Evolutionary conservation across 2,797 vertebrate species (phyloP).

Genomic region (Pipistrellus kuhlii): DNA sequence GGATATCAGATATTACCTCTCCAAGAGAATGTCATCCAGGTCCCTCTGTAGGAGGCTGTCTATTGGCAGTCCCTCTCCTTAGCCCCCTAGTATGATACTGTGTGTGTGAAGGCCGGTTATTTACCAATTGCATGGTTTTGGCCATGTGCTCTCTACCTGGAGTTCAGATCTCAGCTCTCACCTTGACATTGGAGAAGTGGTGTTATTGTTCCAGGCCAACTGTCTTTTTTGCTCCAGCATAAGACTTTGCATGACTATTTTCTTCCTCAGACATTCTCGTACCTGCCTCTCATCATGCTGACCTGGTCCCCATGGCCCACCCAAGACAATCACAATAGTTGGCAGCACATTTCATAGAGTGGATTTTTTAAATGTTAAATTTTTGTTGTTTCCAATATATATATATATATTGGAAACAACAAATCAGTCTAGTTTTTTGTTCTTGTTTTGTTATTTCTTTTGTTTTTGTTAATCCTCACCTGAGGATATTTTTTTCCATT

Average conservation of each 20-base stretch:
- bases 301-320: background rate
- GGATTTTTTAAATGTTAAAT: slow-evolving; percentile 56
- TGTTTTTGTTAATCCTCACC: too few relatives aligned
- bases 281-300: background rate
- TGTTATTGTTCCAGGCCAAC: background rate
- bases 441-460: too few relatives aligned
- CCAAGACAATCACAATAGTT: background rate
- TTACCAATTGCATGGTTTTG: background rate
- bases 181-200: slow-evolving; percentile 9
- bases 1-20: slow-evolving; percentile 43
- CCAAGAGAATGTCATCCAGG: slow-evolving; percentile 13
- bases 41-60: background rate
- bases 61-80: background rate
- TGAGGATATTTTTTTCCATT: too few relatives aligned
- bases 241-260: background rate
- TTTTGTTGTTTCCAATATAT: too few relatives aligned
- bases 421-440: background rate
- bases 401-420: slow-evolving; percentile 14
- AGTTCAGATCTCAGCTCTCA: slow-evolving; percentile 3
- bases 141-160: background rate
- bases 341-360: slow-evolving; percentile 47
- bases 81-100: background rate
- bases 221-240: background rate
- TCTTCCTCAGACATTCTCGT: background rate
- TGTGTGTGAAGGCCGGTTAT: background rate